Base-by-base conservation (phyloP, 2,797 vertebrate genomes). In the Diglossa cyanea region DNA sequence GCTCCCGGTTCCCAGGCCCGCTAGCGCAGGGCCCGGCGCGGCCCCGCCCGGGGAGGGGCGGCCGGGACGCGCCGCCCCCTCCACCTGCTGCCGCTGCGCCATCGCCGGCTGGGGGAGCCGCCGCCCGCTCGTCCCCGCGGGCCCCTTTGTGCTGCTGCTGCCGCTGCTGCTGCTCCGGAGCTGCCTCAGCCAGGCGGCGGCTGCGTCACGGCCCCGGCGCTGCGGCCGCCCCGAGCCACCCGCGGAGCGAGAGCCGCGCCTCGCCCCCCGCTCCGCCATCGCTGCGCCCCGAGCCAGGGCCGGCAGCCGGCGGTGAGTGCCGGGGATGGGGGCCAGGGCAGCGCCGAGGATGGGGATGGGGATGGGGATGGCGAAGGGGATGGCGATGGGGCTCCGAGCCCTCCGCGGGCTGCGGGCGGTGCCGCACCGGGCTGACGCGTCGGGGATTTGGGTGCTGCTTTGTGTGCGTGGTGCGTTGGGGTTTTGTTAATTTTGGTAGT, bases 21-120 rank as follows among this genome's bases (percentile, higher is more conserved):
- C 1, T 54, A 28, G 17, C 40, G 21, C 47, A 26, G 35, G 37
- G 23, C 4, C 6, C 60, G n/a, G 83, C 11, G 3, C 17, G 44
- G 75, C 67, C n/a, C 82, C 33, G 50, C 48, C 81, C 7, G 87
- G 53, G 77, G 90, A 75, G 80, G 71, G 61, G 87, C 74, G 61
- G 47, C 25, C 47, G 30, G 66, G 66, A 53, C 48, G 67, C 67
- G 0, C 67, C 85, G 68, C 58, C 57, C 55, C 33, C 67, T 78
- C 65, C 93, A 91, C 93, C 95, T 91, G 91, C 91, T 66, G 87
- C 93, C 86, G 91, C 93, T 90, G 94, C 94, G 87, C 93, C 85
- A 91, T 86, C 40, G 48, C 81, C 47, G 75, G 90, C 60, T 78
- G 66, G 51, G 90, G 88, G 40, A 90, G 83, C 50, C 31, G 80